Base-by-base conservation (phyloP, 1,140 invertebrate genomes). In the Hyposmocoma kahamanoa region DNA sequence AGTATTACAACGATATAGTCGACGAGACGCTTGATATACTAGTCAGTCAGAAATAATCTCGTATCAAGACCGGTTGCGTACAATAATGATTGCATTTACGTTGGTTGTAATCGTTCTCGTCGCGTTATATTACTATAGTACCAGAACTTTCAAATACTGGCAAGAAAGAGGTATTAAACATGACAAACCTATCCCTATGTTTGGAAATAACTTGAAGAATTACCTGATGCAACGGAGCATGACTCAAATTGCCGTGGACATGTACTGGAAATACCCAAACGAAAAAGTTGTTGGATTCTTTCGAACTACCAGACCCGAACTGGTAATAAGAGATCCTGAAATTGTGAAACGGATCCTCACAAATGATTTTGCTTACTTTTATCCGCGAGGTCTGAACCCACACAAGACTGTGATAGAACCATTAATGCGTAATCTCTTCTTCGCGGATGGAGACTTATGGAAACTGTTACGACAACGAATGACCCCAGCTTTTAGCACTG, bases 231-330 rank as follows among this genome's bases (percentile, higher is more conserved):
- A 20, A 13, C 20, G 22, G 10, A 41, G 38, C 13, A 3, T 20
- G 5, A 21, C 38, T 11, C 18, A 41, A 21, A 3, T 41, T 3
- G 13, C 19, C 1, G 15, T 9, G 3, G 38, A 41, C 20, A 22
- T 22, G 11, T 41, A 41, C 18, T 9, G 9, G 18, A 41, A 41
- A 21, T 41, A 41, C 20, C 38, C 38, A 9, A 41, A 41, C 13
- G 38, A 41, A 41, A 41, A 41, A 20, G 20, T 41, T 8, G 38
- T 41, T 5, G 38, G 38, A 10, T 20, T 41, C 19, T 41, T 21
- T n/a, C 5, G 38, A 10, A 21, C 17, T 15, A 21, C 9, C 1
- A 9, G 13, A 22, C 38, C 38, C 1, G 19, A 41, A 21, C 38
- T 41, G 5, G 8, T 41, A 8, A 20, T 41, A 1, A 20, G 19